A percentile compares a stretch with the other conserved stretches of the same genome.
These are phyloP conservation scores for Channallabes apus DNA, from an alignment of 2,797 vertebrate genomes.

Conservation along the genomic window DNA sequence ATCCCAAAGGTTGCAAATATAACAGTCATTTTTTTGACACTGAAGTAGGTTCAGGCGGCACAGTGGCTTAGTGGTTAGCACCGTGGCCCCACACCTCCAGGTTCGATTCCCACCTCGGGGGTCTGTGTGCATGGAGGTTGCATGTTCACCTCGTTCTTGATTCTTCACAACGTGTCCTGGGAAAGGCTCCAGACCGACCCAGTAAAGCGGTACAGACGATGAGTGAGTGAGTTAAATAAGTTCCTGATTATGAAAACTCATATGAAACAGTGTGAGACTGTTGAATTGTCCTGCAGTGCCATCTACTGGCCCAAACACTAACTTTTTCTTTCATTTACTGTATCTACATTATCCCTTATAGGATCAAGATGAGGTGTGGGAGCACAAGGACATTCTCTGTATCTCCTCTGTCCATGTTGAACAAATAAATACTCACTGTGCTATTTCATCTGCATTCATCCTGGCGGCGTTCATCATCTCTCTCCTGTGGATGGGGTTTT, in stretches of 20 bases:
- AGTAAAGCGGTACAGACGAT: too few relatives aligned
- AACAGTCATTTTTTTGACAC: background rate
- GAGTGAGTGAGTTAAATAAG: too few relatives aligned
- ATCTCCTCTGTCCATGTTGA: background rate
- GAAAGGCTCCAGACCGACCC: too few relatives aligned
- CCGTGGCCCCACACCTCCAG: too few relatives aligned
- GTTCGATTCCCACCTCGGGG: too few relatives aligned
- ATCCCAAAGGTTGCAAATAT: background rate
- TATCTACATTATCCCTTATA: background rate
- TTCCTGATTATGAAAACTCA: background rate
- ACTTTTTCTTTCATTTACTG: background rate
- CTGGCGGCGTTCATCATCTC: background rate
- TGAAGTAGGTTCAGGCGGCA: background rate
- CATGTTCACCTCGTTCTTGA: too few relatives aligned
- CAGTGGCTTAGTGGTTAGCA: too few relatives aligned
- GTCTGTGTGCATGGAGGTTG: too few relatives aligned
- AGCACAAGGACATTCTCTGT: background rate
- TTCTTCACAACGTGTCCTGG: too few relatives aligned
- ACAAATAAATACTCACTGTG: constrained; percentile 14
- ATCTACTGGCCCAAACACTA: constrained; percentile 20
- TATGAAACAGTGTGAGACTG: background rate
- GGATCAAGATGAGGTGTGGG: background rate
- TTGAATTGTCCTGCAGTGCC: background rate
- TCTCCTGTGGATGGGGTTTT: background rate
- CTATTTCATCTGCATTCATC: constrained; percentile 24